These are phyloP conservation scores for Toxostoma redivivum DNA, from an alignment of 2,113 vertebrate genomes.

Conservation along the genomic window DNA sequence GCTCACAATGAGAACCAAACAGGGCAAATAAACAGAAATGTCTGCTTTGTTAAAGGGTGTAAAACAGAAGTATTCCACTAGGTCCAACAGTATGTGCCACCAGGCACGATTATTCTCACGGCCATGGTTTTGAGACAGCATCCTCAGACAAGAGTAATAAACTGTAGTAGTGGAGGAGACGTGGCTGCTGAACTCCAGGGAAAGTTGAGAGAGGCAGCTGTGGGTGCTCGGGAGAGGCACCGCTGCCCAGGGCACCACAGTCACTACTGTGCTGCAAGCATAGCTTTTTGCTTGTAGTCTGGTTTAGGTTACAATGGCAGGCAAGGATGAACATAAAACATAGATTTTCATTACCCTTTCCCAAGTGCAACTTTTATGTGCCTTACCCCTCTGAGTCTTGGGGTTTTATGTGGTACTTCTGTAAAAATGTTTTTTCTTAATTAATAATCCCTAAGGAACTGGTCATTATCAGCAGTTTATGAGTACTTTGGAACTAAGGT, in stretches of 20 bases:
- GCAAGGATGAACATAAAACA: not conserved
- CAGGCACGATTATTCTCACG: rapidly evolving
- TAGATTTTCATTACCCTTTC: not conserved
- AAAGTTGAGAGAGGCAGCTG: not conserved
- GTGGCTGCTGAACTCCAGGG: not conserved
- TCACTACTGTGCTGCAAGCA: rapidly evolving
- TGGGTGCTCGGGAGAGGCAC: not conserved
- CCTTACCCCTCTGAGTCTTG: not conserved
- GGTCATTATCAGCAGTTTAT: not conserved
- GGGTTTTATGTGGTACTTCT: not conserved
- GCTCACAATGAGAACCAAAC: conserved; percentile 35
- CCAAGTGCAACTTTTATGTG: not conserved
- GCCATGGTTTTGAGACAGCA: not conserved
- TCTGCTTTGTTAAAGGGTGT: not conserved
- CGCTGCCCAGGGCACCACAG: not conserved
- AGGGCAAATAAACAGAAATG: conserved; percentile 41
- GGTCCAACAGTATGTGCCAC: not conserved
- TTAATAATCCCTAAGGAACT: not conserved
- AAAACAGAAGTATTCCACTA: not conserved
- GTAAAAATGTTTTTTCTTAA: not conserved
- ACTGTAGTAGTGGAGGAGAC: rapidly evolving
- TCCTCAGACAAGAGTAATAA: not conserved
- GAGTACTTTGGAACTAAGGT: not conserved
- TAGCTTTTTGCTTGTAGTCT: not conserved
- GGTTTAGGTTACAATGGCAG: not conserved